phyloP scores from a whole-genome alignment of 2,888 invertebrate species.

The Sarcophaga variegata region DNA sequence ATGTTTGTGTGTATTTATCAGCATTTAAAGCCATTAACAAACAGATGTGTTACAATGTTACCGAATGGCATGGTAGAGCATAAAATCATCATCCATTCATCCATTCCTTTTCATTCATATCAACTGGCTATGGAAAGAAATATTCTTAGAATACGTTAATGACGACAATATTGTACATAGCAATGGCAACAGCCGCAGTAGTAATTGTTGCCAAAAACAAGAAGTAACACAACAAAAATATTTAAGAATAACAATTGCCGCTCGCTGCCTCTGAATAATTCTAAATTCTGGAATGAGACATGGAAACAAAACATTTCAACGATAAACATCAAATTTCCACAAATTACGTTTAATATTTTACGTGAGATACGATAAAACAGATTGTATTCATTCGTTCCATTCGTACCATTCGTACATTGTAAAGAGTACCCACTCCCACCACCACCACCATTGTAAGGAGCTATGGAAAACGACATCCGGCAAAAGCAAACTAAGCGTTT shows the following conservation, averaged over 20 bases:
- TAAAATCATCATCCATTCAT: slow-evolving; percentile 12
- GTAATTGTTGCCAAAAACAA: background rate
- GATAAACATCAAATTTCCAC: slow-evolving; percentile 82
- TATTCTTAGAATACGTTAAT: slow-evolving; percentile 29
- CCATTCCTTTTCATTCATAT: background rate
- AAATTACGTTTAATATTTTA: slow-evolving; percentile 81
- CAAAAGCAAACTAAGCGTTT: background rate
- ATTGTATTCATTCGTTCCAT: slow-evolving; percentile 69
- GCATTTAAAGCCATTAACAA: slow-evolving; percentile 32
- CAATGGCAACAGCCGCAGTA: slow-evolving; percentile 13
- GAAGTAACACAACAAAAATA: background rate
- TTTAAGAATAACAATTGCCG: slow-evolving; percentile 46
- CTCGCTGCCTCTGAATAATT: slow-evolving; percentile 45
- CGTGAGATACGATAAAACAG: slow-evolving; percentile 78
- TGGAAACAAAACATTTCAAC: slow-evolving; percentile 78
- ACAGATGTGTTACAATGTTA: slow-evolving; percentile 45
- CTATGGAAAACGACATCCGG: background rate
- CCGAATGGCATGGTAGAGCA: background rate
- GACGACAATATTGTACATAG: background rate
- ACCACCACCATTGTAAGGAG: background rate
- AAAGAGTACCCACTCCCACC: too few species aligned
- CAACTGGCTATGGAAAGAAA: slow-evolving; percentile 8
- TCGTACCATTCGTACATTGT: background rate
- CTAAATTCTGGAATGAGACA: slow-evolving; percentile 58
- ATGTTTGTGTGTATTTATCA: background rate